Evolutionary conservation across 2,797 vertebrate genomes (phyloP), one percentile per base, ranked within the genome.

Genomic region (Peromyscus eremicus): DNA sequence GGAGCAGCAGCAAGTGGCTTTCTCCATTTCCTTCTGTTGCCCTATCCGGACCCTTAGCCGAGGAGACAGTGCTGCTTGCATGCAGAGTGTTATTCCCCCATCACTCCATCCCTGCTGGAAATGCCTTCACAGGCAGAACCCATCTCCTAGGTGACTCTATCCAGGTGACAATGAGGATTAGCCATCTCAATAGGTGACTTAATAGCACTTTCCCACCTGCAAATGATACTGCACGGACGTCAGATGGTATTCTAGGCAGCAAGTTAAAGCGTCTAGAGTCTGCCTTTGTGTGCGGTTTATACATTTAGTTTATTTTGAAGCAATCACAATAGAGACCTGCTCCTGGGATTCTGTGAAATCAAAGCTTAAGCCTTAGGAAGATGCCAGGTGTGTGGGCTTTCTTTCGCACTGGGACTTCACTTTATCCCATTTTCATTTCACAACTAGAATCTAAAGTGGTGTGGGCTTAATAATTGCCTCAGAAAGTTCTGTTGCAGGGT

Each of bases 351-450:
- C 68, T 82, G 25, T 29, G 57, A 73, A 37, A 6, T 32, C 32
- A 7, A 68, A 83, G 82, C 2, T 1, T 34, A 66, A 95, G 6
- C 79, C 66, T 70, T 34, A 71, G 34, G 73, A 91, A 62, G 71
- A 70, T 1, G 10, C 68, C 75, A 66, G 16, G 62, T 90, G 27
- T 0, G 11, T 29, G 8, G 79, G 55, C 66, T 83, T 84, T 82
- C 25, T 73, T 60, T 86, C 73, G 68, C 3, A 43, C 29, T 4
- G 57, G 75, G 55, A 27, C 19, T 82, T 91, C 13, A 2, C 62
- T 77, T 85, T 84, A 43, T 84, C 52, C 66, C 34, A 71, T 73
- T 85, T 91, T 49, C 4, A 60, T 89, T 90, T 94, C 79, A 93
- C 14, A 70, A 8, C 77, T 64, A 85, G 55, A 93, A 79, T 83